Base-by-base conservation (phyloP, 2,888 invertebrate species). In the Drosophila melanocephala region DNA sequence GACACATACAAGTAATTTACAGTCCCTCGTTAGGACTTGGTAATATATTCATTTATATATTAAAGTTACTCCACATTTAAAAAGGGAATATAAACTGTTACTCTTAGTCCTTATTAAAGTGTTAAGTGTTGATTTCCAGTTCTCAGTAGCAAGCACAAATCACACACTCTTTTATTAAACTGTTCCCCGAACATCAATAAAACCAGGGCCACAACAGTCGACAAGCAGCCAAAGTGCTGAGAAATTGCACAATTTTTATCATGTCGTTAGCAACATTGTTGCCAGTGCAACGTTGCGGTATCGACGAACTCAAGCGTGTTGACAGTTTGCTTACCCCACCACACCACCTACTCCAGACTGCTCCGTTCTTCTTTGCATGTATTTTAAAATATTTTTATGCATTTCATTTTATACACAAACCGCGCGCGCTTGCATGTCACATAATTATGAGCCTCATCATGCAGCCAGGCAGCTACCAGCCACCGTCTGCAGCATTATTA, bases 401-500 rank as follows among this genome's bases (percentile, higher is more conserved):
- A 75, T 79, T 58, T 52, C 58, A 55, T 69, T 75, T 80, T 73
- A 28, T 75, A 76, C 79, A 72, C 67, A 71, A 68, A 44, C 53
- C 67, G 44, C 28, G 26, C 19, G 63, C 62, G 67, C 52, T 74
- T 72, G 62, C 79, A 80, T 81, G 83, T 81, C 84, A 84, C 83
- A 88, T 91, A 91, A 91, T 91, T 90, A 91, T 91, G 87, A 88
- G 80, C 75, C 77, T 73, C 80, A 75, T 75, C 83, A 72, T 75
- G 75, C 76, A 71, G 7, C 26, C 32, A 28, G 42, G 61, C 30
- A 26, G 52, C 32, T 10, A 42, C 5, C 42, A n/a, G 39, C 64
- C 50, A 30, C 22, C 77, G 78, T 64, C 76, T 72, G 74, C 77
- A 77, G 79, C 78, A 84, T 84, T 81, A 84, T 89, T 85, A 79